Evolutionary conservation across 2,888 invertebrate genomes (phyloP), one percentile per base, ranked within the genome.

Genomic region (Thalpophila matura): DNA sequence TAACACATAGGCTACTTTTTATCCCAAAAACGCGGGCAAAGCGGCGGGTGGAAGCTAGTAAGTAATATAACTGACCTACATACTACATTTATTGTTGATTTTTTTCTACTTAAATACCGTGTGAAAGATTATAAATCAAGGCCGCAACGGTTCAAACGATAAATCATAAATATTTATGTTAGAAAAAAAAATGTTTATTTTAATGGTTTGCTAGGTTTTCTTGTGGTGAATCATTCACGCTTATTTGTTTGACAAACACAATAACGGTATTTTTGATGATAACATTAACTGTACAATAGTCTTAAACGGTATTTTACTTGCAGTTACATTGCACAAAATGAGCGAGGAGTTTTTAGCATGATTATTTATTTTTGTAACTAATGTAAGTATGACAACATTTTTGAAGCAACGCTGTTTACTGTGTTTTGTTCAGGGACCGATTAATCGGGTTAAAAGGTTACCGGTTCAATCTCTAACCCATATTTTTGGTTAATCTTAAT

Each of bases 241-340:
- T 55, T 46, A 5, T 37, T 35, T 27, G 22, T 65, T 38, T 38
- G 14, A n/a, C 12, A 27, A 33, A 55, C 7, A 27, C 33, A 33
- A 16, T 66, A 67, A 57, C 67, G 47, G 58, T 35, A 10, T 22
- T 24, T 47, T 31, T 66, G 9, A 31, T 24, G 33, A 35, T 29
- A 27, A 40, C 5, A 24, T 22, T 47, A 66, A 56, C 3, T 16
- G 20, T 29, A 42, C 14, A 24, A 22, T 22, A 40, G 37, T 4
- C 18, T 42, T 42, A 27, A 31, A 46, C 45, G 56, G 27, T 33
- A 14, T 26, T 33, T 55, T 38, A 37, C 2, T 26, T n/a, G n/a
- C n/a, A n/a, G n/a, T 38, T 18, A 10, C 38, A 38, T 20, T 31
- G n/a, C 31, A 31, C 10, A 31, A 12, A 31, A 31, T n/a, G n/a